These are phyloP conservation scores for Dromius quadrimaculatus DNA, from an alignment of 2,888 invertebrate genomes.

Conservation along the genomic window DNA sequence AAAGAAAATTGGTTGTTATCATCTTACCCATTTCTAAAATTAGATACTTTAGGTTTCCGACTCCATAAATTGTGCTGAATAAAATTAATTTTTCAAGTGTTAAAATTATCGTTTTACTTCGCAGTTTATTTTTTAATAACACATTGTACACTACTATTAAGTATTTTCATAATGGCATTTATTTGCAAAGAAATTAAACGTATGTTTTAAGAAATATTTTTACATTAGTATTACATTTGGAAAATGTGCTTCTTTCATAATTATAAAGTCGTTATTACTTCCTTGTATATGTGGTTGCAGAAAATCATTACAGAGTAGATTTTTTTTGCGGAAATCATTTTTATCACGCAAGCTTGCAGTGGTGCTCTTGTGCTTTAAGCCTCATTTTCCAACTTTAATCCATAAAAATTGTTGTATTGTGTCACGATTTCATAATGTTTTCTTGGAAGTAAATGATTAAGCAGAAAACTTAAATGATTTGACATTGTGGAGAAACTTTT, in stretches of 20 bases:
- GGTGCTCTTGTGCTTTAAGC: slow-evolving; percentile 12
- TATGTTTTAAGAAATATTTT: background rate
- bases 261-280: slow-evolving; percentile 44
- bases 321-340: slow-evolving; percentile 48
- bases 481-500: no score
- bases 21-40: background rate
- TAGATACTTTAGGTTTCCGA: background rate
- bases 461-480: slow-evolving; percentile 3
- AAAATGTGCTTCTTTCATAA: slow-evolving; percentile 36
- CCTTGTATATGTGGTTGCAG: slow-evolving; percentile 18
- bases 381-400: slow-evolving; percentile 19
- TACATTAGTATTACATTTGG: slow-evolving; percentile 19
- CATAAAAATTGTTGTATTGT: slow-evolving; percentile 23
- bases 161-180: slow-evolving; percentile 5
- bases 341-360: slow-evolving; percentile 39
- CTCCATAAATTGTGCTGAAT: background rate
- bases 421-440: slow-evolving; percentile 15
- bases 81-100: no score
- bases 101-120: slow-evolving; percentile 14
- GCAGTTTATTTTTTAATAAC: slow-evolving; percentile 2
- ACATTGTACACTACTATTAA: background rate
- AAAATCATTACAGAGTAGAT: slow-evolving; percentile 40
- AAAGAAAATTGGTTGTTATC: background rate
- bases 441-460: slow-evolving; percentile 16
- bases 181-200: background rate